Evolutionary conservation across 2,797 vertebrate genomes (phyloP).

Genomic region (Trematomus bernacchii): DNA sequence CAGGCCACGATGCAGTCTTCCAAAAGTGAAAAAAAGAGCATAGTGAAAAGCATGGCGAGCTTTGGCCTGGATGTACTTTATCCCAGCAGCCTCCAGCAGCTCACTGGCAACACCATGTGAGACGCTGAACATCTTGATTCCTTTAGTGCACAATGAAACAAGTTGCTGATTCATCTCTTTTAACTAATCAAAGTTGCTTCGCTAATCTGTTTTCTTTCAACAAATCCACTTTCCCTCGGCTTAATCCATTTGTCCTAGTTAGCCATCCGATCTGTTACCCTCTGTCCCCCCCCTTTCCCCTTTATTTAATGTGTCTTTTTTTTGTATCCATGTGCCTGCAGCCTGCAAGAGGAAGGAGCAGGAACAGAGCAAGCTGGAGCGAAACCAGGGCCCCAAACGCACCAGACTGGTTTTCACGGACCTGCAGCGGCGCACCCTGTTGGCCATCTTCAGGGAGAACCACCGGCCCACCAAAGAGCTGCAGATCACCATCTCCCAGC

Average conservation of each 20-base stretch:
- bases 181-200: constrained; percentile 82
- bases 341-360: constrained; percentile 92
- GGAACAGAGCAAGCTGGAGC: constrained; percentile 88
- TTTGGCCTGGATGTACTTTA: constrained; percentile 33
- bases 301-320: constrained; percentile 39
- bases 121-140: constrained; percentile 72
- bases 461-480: constrained; percentile 90
- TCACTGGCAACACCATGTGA: constrained; percentile 70
- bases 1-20: neutral
- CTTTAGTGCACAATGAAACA: constrained; percentile 66
- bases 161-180: constrained; percentile 83
- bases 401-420: constrained; percentile 91
- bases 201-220: constrained; percentile 82
- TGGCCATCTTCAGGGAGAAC: constrained; percentile 92
- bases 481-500: constrained; percentile 91
- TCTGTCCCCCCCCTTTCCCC: constrained; percentile 26
- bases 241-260: constrained; percentile 85
- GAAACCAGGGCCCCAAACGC: constrained; percentile 90
- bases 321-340: constrained; percentile 60
- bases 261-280: constrained; percentile 69
- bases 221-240: constrained; percentile 80
- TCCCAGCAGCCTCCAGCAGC: constrained; percentile 49
- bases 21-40: constrained; percentile 8
- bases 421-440: constrained; percentile 89
- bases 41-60: constrained; percentile 42